Conservation (phyloP, 92 coral and sea anemone species). For the Palythoa grandis region DNA sequence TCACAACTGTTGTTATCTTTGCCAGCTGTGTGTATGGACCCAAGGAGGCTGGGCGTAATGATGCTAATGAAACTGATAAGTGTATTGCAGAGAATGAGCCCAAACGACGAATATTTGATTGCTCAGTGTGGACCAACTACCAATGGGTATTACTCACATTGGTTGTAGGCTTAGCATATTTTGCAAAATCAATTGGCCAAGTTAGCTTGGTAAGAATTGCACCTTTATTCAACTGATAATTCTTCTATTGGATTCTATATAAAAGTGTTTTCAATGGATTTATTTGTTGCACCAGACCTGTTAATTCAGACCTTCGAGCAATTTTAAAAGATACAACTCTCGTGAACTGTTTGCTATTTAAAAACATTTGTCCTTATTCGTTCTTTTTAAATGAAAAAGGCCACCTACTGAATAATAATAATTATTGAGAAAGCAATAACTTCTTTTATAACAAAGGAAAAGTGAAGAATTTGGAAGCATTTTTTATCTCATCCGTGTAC, state of each 20-base stretch:
- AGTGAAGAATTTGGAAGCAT: no score
- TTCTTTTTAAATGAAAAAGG: not conserved
- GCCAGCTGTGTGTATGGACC: conserved; percentile 29
- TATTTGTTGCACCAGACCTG: no score
- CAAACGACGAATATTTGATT: conserved; percentile 1
- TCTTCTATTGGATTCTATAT: no score
- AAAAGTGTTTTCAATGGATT: no score
- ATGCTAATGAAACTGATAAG: not conserved
- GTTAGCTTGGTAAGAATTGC: conserved; percentile 26
- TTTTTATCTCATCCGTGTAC: no score
- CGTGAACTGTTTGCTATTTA: no score
- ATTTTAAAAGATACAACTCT: no score
- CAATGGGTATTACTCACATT: conserved; percentile 21
- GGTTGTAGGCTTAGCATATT: conserved; percentile 12
- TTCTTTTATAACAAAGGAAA: no score
- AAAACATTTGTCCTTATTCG: no score
- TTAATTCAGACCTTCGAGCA: no score
- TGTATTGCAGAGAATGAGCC: not conserved
- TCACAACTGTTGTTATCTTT: not conserved
- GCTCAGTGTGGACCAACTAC: conserved; percentile 10
- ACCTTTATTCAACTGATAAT: not conserved
- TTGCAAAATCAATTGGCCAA: conserved; percentile 27
- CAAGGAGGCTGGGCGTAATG: not conserved
- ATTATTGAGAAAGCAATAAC: no score
- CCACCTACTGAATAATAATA: no score